Conservation (phyloP, 2,888 invertebrate species). For the Netelia melanura region DNA sequence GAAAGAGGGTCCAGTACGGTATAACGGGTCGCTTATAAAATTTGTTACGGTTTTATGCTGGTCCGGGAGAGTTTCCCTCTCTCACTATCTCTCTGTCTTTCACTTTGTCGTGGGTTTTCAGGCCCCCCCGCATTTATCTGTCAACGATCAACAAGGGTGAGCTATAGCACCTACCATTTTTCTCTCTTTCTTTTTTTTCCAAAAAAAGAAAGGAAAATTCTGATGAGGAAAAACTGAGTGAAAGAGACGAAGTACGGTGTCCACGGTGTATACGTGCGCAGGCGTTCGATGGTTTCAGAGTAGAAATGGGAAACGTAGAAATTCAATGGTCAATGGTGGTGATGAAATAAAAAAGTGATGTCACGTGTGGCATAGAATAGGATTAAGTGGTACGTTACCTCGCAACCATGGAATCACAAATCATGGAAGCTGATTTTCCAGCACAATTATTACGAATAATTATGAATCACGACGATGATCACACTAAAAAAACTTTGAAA, state of each 20-base stretch:
- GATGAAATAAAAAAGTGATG: background rate
- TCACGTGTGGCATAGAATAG: too few relatives aligned
- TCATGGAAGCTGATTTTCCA: too few relatives aligned
- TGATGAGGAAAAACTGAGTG: background rate
- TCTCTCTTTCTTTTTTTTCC: constrained; percentile 25
- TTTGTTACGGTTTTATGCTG: constrained; percentile 75
- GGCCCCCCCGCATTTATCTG: constrained; percentile 65
- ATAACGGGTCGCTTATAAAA: constrained; percentile 75
- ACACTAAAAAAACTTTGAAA: too few relatives aligned
- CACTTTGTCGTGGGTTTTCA: background rate
- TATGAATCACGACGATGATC: too few relatives aligned
- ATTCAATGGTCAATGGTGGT: background rate
- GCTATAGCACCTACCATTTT: constrained; percentile 43
- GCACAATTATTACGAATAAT: too few relatives aligned
- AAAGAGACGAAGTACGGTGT: constrained; percentile 22
- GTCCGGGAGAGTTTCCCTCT: constrained; percentile 17
- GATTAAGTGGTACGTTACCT: too few relatives aligned
- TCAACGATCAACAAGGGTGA: constrained; percentile 65
- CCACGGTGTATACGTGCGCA: background rate
- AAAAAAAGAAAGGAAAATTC: constrained; percentile 17
- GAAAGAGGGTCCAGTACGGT: constrained; percentile 61
- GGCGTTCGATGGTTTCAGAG: too few relatives aligned
- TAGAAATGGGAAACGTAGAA: too few relatives aligned
- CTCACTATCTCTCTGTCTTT: background rate
- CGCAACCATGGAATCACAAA: too few relatives aligned